Evolutionary conservation across 2,113 vertebrate genomes (phyloP), one percentile per base, ranked within the genome.

Genomic region (Sciurus niger): DNA sequence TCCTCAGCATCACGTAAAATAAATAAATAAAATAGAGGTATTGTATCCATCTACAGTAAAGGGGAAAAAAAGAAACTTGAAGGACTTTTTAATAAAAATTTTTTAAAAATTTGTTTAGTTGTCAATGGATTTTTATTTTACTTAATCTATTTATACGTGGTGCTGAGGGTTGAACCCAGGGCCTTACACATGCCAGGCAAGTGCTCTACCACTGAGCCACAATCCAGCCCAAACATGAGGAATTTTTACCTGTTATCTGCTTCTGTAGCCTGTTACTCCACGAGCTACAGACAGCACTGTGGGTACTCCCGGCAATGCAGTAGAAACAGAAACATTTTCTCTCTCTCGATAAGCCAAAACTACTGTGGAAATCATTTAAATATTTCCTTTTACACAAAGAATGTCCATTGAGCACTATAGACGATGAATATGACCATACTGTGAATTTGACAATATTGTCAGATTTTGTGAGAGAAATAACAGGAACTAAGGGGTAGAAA

Each of bases 341-440:
- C 8, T 84, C 48, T 88, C n/a, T 40, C 16, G 63, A 6, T 77
- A 55, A 90, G 28, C 67, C 84, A 90, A 95, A 95, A 65, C 13
- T 78, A 86, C 93, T 89, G 43, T 48, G 37, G 34, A 91, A 95
- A 72, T 67, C 37, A 84, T 79, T 87, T 53, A 46, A 86, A 48
- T 72, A 63, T 76, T 92, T 94, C 68, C 40, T 86, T 16, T 86
- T 79, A 74, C 72, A 40, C 34, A 83, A 51, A 89, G 72, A 73
- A 30, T 13, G 4, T 37, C 13, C 17, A 10, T 11, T 6, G 12
- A 79, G 30, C 34, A 60, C 51, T 43, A 17, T 14, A 93, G 48
- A 77, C 40, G 40, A 70, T 8, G 37, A 60, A 1, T 4, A 22
- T n/a, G 12, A 78, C 16, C 79, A 53, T 14, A 37, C 34, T 14